phyloP scores from a whole-genome alignment of 2,113 vertebrate species.

The Sinocyclocheilus rhinocerous region DNA sequence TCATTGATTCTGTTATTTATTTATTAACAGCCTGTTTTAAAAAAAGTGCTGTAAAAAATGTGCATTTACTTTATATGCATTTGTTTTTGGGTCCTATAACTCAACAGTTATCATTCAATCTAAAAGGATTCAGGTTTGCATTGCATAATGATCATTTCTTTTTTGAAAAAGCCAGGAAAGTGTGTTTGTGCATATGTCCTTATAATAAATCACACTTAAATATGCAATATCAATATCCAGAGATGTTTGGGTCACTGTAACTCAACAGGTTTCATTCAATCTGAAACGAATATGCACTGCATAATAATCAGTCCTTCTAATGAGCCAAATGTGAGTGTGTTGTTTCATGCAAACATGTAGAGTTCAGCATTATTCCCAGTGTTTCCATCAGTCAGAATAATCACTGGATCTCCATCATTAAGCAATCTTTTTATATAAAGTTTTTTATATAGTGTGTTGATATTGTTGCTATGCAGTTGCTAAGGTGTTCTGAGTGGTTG shows the following conservation, averaged over 20 bases:
- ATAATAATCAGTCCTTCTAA: too few species aligned
- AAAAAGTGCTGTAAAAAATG: neutral
- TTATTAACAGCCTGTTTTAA: neutral
- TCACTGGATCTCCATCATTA: neutral
- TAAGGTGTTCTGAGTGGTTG: neutral
- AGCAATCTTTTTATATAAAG: neutral
- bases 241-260: too few species aligned
- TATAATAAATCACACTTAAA: too few species aligned
- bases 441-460: neutral
- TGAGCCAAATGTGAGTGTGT: too few species aligned
- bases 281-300: too few species aligned
- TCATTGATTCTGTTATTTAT: neutral
- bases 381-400: neutral
- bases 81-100: neutral
- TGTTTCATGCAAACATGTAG: too few species aligned
- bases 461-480: neutral
- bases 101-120: neutral
- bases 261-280: too few species aligned
- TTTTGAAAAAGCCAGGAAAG: neutral
- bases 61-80: neutral
- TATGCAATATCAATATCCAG: too few species aligned
- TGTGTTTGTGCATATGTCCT: too few species aligned
- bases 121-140: neutral
- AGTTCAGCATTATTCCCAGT: too few species aligned
- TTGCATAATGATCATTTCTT: neutral